Evolutionary conservation across 2,888 invertebrate genomes (phyloP), one percentile per base, ranked within the genome.

Genomic region (Macrophya alboannulata): DNA sequence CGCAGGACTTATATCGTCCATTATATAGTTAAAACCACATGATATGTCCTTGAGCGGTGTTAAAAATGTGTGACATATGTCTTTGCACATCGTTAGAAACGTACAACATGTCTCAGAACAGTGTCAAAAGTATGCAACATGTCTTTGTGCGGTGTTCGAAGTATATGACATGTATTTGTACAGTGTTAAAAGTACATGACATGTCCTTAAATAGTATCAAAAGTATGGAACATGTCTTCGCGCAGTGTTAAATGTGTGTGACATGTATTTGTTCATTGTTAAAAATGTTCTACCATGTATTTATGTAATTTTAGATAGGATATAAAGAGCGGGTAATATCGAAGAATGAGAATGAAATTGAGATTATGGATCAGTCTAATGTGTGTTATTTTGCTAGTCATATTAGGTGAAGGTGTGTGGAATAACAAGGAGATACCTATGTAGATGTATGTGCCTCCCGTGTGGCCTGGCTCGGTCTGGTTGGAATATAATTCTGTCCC

Each of bases 401-500:
- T 74, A 74, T 43, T 74, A 43, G 72, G 43, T 74, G 45, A 45
- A 21, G 72, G 43, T 74, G 43, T 74, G 43, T 74, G 45, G 72
- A 77, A 43, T 77, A 77, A 55, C 77, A 51, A 31, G 77, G 37
- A 68, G 68, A 37, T 77, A 55, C 37, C 51, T 77, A 77, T 77
- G 77, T 51, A 77, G 77, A 77, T 55, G 77, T 55, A 77, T 48
- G 37, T 31, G 72, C 77, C 77, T 77, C 48, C 81, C 37, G 59
- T 62, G 37, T 43, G 81, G 81, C 81, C 81, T 40, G 48, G 77
- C 43, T 83, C 48, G 83, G 85, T 84, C 82, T 81, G 86, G 79
- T 84, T 51, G 87, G 86, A 87, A 87, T 88, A 88, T 87, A 88
- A 87, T 88, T 88, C 86, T 84, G 85, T 74, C 65, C 76, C 85